Conservation (phyloP, 2,888 invertebrate genomes). For the Tenthredo mesomela region DNA sequence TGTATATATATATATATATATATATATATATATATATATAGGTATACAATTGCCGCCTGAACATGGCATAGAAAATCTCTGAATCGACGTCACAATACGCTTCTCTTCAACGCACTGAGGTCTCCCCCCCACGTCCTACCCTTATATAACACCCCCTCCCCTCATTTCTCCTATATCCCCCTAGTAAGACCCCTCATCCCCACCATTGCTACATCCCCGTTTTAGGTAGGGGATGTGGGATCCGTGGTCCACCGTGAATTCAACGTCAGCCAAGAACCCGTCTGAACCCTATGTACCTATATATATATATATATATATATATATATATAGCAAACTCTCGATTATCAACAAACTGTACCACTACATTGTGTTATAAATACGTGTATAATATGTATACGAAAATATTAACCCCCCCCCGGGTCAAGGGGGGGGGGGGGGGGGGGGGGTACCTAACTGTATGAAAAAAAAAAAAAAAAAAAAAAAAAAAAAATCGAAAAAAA, state of each 20-base stretch:
- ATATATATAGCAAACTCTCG: background rate
- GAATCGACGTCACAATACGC: constrained; percentile 64
- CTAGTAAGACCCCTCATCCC: constrained; percentile 74
- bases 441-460: no score
- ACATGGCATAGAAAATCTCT: background rate
- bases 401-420: background rate
- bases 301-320: no score
- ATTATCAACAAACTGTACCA: background rate
- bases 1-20: no score
- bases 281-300: background rate
- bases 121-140: constrained; percentile 75
- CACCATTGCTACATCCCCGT: constrained; percentile 69
- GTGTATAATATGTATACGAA: no score
- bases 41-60: background rate
- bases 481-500: background rate
- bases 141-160: constrained; percentile 77
- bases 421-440: no score
- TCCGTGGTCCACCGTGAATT: constrained; percentile 64
- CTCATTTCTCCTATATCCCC: constrained; percentile 72
- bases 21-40: no score
- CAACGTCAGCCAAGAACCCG: constrained; percentile 18
- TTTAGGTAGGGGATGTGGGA: constrained; percentile 63
- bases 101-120: constrained; percentile 76
- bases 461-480: no score
- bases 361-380: no score